Evolutionary conservation across 2,797 vertebrate genomes (phyloP).

Genomic region (Enteromius paludinosus): DNA sequence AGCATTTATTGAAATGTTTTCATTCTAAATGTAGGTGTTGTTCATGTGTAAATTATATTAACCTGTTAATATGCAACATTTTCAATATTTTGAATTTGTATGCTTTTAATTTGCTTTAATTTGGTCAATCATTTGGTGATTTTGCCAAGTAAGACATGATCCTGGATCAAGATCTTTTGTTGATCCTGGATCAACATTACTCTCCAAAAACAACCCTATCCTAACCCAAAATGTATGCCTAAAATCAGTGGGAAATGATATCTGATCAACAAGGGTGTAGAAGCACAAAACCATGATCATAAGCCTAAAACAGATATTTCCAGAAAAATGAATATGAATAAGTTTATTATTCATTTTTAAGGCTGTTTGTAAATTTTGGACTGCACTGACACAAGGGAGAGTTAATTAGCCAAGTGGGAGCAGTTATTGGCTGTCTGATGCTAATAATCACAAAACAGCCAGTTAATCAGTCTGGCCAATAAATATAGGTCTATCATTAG

Average conservation of each 20-base stretch:
- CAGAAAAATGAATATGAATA: too few species aligned
- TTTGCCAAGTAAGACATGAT: too few species aligned
- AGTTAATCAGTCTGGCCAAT: conserved; percentile 15
- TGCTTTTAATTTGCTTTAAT: not conserved
- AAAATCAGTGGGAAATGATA: too few species aligned
- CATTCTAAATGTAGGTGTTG: not conserved
- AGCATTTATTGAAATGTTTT: not conserved
- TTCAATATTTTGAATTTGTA: not conserved
- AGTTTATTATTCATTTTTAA: not conserved
- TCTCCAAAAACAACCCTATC: too few species aligned
- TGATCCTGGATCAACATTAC: too few species aligned
- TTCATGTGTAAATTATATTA: not conserved
- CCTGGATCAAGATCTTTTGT: too few species aligned
- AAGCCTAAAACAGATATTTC: too few species aligned
- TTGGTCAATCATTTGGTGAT: too few species aligned
- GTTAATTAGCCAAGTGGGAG: conserved; percentile 4
- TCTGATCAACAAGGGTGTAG: too few species aligned
- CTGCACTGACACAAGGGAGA: not conserved
- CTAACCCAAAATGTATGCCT: too few species aligned
- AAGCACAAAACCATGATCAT: too few species aligned
- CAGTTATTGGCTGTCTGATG: conserved; percentile 8
- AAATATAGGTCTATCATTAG: conserved; percentile 8
- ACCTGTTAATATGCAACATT: not conserved
- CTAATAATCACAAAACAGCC: not conserved
- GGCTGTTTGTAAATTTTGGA: conserved; percentile 1